Base-by-base conservation (phyloP, 92 coral and sea anemone species). In the Epizoanthus illoricatus region DNA sequence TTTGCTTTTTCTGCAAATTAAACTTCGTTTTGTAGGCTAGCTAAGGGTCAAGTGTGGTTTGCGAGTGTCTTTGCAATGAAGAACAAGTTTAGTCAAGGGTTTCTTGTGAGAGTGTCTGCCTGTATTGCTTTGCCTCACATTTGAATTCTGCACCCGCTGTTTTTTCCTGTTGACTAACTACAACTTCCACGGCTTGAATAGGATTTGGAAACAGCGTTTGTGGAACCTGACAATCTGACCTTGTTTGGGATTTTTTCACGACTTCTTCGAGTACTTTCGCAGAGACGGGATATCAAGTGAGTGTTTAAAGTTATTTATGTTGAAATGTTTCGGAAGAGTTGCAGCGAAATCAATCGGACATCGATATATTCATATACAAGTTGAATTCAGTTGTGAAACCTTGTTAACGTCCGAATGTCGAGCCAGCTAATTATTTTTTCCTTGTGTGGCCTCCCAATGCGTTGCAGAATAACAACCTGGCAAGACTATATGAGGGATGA, bases 131-230 rank as follows among this genome's bases (percentile, higher is more conserved):
- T 59, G 56, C 57, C 69, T 61, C 57, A 41, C 41, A 18, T 62
- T 76, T 42, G 70, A 76, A 65, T 76, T 64, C 58, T 78, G 58
- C 71, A 19, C 82, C 82, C 57, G 71, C 82, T 63, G 82, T 20
- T 78, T 76, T 78, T 78, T 28, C 82, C 82, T 62, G 82, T 78
- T 78, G 55, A 78, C 82, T 63, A 64, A 63, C 82, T 62, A 78
- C 59, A 64, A 72, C 45, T 87, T 74, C 80, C 78, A 84, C 73
- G 24, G 69, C 66, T 68, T 73, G 74, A 63, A 86, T 74, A 93
- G 97, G 94, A 86, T 79, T 88, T 93, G 60, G 97, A 93, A 86
- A 86, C 82, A 81, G 94, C 94, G 80, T 91, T 93, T 80, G 80
- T 89, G 88, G 92, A 93, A 80, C 76, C 92, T 17, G 89, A 88